Base-by-base conservation (phyloP, 2,113 vertebrate genomes). In the Cariama cristata region DNA sequence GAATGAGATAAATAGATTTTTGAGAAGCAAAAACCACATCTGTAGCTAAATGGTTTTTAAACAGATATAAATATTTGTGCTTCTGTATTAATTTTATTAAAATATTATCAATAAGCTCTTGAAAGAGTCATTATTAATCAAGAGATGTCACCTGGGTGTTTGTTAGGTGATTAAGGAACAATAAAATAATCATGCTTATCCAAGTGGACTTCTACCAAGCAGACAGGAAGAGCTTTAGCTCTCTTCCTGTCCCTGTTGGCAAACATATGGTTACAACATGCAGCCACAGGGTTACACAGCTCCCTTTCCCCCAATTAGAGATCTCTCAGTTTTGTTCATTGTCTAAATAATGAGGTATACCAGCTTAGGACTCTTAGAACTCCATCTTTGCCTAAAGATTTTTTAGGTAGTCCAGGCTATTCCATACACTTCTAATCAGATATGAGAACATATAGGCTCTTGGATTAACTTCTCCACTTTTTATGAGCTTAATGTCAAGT, bases 181-280 rank as follows among this genome's bases (percentile, higher is more conserved):
- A 82, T 50, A 32, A 71, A 85, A 63, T 90, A 49, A 63, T 75
- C 40, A 6, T 58, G 56, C 58, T 75, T 86, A 55, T 67, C 20
- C 56, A 90, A 56, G n/a, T 72, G 47, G 44, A 79, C 47, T 67
- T 90, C 28, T 50, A 28, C 19, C 12, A 10, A 72, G 58, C 32
- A 85, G 42, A 60, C 8, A 58, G 52, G 44, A 85, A 69, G 68
- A 55, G 10, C 35, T 84, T 63, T 56, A 50, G 8, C 35, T 84
- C n/a, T 71, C 24, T 24, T 85, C 27, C 40, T 6, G 4, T 60
- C 33, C 9, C 40, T 0, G 0, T 50, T 32, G 56, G 21, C 47
- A 88, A 66, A 22, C 9, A 8, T 4, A 6, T 2, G 17, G 38
- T 35, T 63, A 91, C 47, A n/a, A 22, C 24, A 11, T 60, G 22